Base-by-base conservation (phyloP, 2,113 vertebrate genomes). In the Leptosomus discolor region DNA sequence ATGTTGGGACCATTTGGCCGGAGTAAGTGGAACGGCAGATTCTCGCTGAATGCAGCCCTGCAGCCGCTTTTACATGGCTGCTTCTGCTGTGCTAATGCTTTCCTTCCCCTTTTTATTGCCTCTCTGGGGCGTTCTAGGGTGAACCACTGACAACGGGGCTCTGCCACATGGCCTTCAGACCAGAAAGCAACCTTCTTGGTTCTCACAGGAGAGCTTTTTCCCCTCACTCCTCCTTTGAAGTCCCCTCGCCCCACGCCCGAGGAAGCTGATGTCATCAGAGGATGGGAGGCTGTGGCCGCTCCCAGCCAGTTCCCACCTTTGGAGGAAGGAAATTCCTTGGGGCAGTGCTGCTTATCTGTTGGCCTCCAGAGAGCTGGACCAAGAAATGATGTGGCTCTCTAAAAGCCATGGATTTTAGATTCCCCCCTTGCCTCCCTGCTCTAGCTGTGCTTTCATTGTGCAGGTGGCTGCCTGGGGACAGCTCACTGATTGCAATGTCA, bases 291-390 rank as follows among this genome's bases (percentile, higher is more conserved):
- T 2, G 1, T 45, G 76, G 87, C 90, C n/a, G 86, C 96, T 91
- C 94, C 58, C 0, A 15, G 50, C 77, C 87, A 91, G 91, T 97
- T 96, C 96, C 95, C 96, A 97, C 95, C 97, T 97, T 95, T 1
- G 13, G 76, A 97, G 97, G 97, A 97, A 98, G 97, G 98, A 98
- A 98, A 98, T 97, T 97, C 98, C 97, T 96, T 81, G 74, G 96
- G 96, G 88, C 94, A 96, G 90, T 75, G 91, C 79, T 95, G 87
- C 95, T 98, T 97, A 97, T 97, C 97, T 97, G 92, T 48, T 51
- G 94, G n/a, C 50, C 92, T 60, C 85, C 27, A 30, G 95, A 92
- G 92, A 95, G 60, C 50, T 0, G 4, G 67, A 24, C 76, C 3
- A 23, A 92, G 95, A 74, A 75, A 60, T 7, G 51, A 8, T n/a